Percentiles rank a stretch among this genome's conserved stretches.
Conservation (phyloP, 2,113 vertebrate genomes). For the Neodon shergylaensis region DNA sequence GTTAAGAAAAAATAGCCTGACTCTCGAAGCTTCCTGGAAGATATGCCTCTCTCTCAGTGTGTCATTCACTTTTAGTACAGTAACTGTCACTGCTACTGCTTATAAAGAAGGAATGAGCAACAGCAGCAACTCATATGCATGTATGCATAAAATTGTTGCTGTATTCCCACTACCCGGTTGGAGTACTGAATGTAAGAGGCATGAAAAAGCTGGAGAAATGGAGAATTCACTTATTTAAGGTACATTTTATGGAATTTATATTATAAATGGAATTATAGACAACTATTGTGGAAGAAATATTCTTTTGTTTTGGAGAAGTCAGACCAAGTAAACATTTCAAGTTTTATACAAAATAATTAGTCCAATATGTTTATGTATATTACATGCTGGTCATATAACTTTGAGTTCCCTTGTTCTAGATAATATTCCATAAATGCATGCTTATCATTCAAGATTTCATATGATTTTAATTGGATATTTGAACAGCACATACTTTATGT, state of each 20-base stretch:
- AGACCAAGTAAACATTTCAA: not conserved
- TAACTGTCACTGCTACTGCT: not conserved
- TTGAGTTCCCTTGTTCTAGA: not conserved
- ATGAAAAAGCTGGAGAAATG: not conserved
- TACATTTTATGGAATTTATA: not conserved
- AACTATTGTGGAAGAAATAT: not conserved
- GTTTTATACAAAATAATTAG: not conserved
- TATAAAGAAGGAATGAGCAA: constrained; percentile 10
- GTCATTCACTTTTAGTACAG: not conserved
- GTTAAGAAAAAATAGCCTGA: not conserved
- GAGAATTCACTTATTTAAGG: not conserved
- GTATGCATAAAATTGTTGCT: not conserved
- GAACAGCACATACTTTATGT: not conserved
- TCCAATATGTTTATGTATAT: not conserved
- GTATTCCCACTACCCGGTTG: not conserved
- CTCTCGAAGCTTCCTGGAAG: not conserved
- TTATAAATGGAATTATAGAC: not conserved
- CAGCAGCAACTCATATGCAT: not conserved
- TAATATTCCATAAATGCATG: not conserved
- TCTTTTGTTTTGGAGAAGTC: not conserved
- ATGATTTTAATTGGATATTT: not conserved
- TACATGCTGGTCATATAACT: not conserved
- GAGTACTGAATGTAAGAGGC: not conserved
- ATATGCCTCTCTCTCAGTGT: not conserved
- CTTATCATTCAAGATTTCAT: not conserved